Evolutionary conservation across 2,113 vertebrate species (phyloP), one percentile per base, ranked within the genome.

Genomic region (Caranx melampygus): DNA sequence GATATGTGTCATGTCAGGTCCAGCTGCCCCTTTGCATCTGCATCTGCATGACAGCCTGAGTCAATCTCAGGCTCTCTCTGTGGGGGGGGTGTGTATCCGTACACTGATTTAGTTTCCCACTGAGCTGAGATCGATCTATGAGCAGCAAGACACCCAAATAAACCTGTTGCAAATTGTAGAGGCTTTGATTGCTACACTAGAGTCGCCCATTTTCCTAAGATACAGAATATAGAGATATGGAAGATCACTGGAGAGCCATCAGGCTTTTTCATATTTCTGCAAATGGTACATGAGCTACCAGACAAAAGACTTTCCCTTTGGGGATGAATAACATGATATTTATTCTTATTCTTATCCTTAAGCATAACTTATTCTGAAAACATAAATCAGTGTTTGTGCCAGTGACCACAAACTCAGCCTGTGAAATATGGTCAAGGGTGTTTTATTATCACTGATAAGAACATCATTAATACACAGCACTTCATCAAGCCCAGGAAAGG

Each of bases 71-170:
- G n/a, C n/a, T 75, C 54, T 37, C 58, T 21, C 33, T 60, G 34
- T 60, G 20, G 54, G 69, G 45, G 11, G n/a, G 47, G 66, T 72
- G 65, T 58, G 21, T 42, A 35, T 72, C 33, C 14, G 76, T 8
- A 18, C n/a, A 26, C 47, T 60, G 51, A 83, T 72, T 75, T 45
- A 21, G 57, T 44, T 34, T 59, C 71, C 49, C 1, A 1, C 71
- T 42, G 47, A 3, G 35, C 26, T 34, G 1, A 64, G 34, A 74
- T 77, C 31, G 40, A 79, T 86, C 71, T 33, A 31, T 1, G 1
- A 21, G 26, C 82, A 77, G 64, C 71, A 26, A 68, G 73, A 67
- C 16, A 44, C 44, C 15, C 31, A 4, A 59, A 79, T 63, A 42
- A 72, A 87, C 34, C 37, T 18, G 11, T 16, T 3, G 0, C 26